Base-by-base conservation (phyloP, 1,140 invertebrate species). In the Drosophila simulans region DNA sequence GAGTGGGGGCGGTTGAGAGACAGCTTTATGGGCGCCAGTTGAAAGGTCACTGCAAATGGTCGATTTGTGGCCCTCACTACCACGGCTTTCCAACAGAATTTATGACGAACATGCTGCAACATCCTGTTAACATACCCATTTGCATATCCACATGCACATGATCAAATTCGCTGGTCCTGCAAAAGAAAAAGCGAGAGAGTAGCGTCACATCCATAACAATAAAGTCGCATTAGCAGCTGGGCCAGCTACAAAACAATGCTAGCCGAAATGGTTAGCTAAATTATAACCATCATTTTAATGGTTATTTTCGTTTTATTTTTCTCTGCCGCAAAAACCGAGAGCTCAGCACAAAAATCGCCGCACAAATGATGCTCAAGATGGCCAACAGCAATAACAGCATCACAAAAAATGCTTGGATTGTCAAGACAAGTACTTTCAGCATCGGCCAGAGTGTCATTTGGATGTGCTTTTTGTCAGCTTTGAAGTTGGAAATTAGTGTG, bases 1-100 rank as follows among this genome's bases (percentile, higher is more conserved):
- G 11, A 5, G 42, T 10, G 17, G 39, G 0, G 39, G 5, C 8
- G 37, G 11, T 7, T 43, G 42, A 58, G 76, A 40, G 80, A 78
- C 80, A 88, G 79, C 80, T 88, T 88, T 88, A 88, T 88, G 76
- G 83, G 31, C 66, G 62, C 22, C 79, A 80, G 83, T 88, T 88
- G 84, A 88, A 89, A 88, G 84, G 83, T 88, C 83, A 88, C 75
- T 79, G 84, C 83, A 88, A 80, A 88, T 89, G 83, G 79, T 66
- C 74, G 82, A 86, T 88, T 86, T 86, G 82, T 82, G 74, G 56
- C 45, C 37, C 68, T 22, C 34, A 27, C 45, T 12, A 27, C 56
- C 65, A 49, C 58, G 70, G 60, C 66, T 25, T 34, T 64, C 37
- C 72, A 73, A 52, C 52, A 71, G 66, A 68, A 70, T 72, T 62